These are phyloP conservation scores for Bradypus variegatus DNA, from an alignment of 2,797 vertebrate genomes.

Conservation along the genomic window DNA sequence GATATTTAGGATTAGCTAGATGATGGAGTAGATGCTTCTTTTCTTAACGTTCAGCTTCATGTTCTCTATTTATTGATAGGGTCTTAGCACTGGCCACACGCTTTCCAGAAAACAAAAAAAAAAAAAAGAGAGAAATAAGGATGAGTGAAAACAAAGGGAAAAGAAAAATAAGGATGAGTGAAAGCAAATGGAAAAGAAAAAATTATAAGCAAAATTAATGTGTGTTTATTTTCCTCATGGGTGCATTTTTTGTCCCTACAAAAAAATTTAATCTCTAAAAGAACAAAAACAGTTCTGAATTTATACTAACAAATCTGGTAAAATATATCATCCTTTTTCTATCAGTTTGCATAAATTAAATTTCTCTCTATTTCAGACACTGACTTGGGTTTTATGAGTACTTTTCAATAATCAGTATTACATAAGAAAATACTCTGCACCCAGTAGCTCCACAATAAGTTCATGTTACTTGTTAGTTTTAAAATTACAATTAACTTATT, in stretches of 20 bases:
- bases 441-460: not conserved
- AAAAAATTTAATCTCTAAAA: not conserved
- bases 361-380: conserved; percentile 6
- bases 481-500: conserved; percentile 2
- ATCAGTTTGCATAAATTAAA: not conserved
- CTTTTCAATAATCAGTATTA: not conserved
- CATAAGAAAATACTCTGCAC: not conserved
- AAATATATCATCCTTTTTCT: not conserved
- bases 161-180: not conserved
- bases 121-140: not conserved
- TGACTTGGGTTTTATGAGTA: not conserved
- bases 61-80: not conserved
- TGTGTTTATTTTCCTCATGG: not conserved
- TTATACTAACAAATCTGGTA: not conserved
- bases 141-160: too few relatives aligned
- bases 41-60: not conserved
- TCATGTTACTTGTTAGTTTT: not conserved
- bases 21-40: not conserved
- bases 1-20: not conserved
- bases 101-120: not conserved
- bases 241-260: not conserved
- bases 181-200: not conserved
- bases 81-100: not conserved
- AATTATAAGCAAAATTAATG: not conserved
- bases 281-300: not conserved